Base-by-base conservation (phyloP, 2,113 vertebrate species). In the Oryctolagus cuniculus region DNA sequence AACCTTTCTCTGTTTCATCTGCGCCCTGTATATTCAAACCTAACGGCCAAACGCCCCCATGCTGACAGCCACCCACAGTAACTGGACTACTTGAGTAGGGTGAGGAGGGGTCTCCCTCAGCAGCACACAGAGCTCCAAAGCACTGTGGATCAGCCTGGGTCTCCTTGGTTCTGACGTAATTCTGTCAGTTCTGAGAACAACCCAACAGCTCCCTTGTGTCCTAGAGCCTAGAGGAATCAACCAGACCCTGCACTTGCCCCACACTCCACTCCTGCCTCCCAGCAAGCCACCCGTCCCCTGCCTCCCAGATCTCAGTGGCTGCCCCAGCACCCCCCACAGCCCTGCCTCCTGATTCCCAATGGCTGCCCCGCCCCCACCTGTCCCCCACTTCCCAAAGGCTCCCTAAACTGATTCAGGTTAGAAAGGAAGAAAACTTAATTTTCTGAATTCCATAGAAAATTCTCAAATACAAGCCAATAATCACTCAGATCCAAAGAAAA, bases 401-500 rank as follows among this genome's bases (percentile, higher is more conserved):
- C 66, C 44, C 44, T 67, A 49, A 83, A 80, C 8, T 67, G 31
- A 31, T 51, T 87, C 77, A 6, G 10, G 63, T 44, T 67, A 53
- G 73, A 12, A 67, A 88, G 63, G 74, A 84, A 88, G 63, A 70
- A 87, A 38, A 17, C 13, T 75, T 29, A 53, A 55, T 86, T 89
- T 89, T 51, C 88, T 89, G 34, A 87, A 78, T 93, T 81, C n/a
- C 61, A 87, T 0, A 92, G 51, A 81, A 84, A 85, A 73, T 29
- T n/a, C 27, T 70, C 70, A 83, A 89, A 64, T 66, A 44, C 53
- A 86, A 87, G 67, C 63, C 87, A 89, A 72, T 34, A 63, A 66
- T 75, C 74, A 92, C 67, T 82, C 91, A 75, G 74, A 51, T 10
- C 29, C 72, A 29, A 89, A 72, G 69, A 89, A 87, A 94, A 75